These are phyloP conservation scores for Azorinus chamasolen DNA, from an alignment of 2,888 invertebrate species.

Conservation along the genomic window DNA sequence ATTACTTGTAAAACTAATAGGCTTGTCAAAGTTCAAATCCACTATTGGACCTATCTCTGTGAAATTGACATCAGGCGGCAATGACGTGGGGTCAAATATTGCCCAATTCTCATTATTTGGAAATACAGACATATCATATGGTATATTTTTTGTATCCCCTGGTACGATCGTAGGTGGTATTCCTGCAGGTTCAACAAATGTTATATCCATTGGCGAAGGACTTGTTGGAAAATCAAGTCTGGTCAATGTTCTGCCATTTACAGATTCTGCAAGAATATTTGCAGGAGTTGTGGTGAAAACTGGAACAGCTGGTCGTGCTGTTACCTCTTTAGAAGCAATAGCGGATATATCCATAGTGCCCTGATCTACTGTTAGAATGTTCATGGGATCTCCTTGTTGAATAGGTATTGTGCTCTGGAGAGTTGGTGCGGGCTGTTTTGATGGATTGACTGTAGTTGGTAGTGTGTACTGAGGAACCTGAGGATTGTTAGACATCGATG, in stretches of 20 bases:
- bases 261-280: too few relatives aligned
- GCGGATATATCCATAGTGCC: too few relatives aligned
- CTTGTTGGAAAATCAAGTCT: background rate
- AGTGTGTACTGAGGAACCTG: too few relatives aligned
- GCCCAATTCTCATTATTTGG: slow-evolving; percentile 59
- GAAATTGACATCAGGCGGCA: slow-evolving; percentile 46
- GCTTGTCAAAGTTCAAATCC: slow-evolving; percentile 39
- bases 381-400: too few relatives aligned
- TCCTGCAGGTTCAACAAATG: background rate
- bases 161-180: background rate
- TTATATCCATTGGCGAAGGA: background rate
- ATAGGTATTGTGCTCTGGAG: too few relatives aligned
- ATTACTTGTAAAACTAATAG: slow-evolving; percentile 44
- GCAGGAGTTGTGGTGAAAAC: background rate
- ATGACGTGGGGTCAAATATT: slow-evolving; percentile 57
- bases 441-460: too few relatives aligned
- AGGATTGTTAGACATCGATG: too few relatives aligned
- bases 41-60: slow-evolving; percentile 54
- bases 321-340: too few relatives aligned
- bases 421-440: too few relatives aligned
- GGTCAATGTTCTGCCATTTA: too few relatives aligned
- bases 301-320: background rate
- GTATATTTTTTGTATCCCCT: slow-evolving; percentile 1
- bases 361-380: too few relatives aligned
- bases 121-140: slow-evolving; percentile 47